Base-by-base conservation (phyloP, 2,888 invertebrate species). In the Helicoverpa assulta region DNA sequence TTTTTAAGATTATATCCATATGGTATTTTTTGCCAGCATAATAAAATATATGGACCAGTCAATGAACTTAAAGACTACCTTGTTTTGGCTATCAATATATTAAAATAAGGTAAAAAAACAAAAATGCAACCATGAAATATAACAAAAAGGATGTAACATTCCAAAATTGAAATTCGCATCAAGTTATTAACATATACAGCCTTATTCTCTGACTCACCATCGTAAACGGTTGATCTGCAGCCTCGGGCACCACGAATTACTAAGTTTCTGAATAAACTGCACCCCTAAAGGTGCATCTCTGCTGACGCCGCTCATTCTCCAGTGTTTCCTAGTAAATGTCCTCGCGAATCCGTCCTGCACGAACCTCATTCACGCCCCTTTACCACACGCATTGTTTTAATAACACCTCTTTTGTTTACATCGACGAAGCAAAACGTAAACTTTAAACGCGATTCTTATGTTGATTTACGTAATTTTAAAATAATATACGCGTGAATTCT, bases 251-350 rank as follows among this genome's bases (percentile, higher is more conserved):
- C 96, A 96, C 82, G 90, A 95, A 7, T 93, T 92, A 16, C 91
- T 95, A 21, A 95, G 82, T 78, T 91, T 96, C 84, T 97, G 97
- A 60, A 97, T 84, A 40, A 95, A 86, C 81, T 95, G 94, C 12
- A 97, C 91, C n/a, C 98, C 98, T 73, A 96, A 88, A 16, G 98
- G 98, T 59, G 97, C 95, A 70, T 97, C 97, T 77, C 93, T 94
- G 66, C 93, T 94, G 33, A 94, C 93, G 19, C 95, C 95, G 79
- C 94, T 96, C 97, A 97, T 97, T 87, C 72, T 80, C 67, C 81
- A 80, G 76, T 86, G 85, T 76, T 83, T 86, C 73, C 84, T 85
- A 78, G 85, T 84, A 60, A 88, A 86, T 78, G 75, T 79, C 79
- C 78, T 82, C 54, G 78, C 66, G 68, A 87, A 61, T 55, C 76